Evolutionary conservation across 2,113 vertebrate species (phyloP).

Genomic region (Pogona vitticeps): DNA sequence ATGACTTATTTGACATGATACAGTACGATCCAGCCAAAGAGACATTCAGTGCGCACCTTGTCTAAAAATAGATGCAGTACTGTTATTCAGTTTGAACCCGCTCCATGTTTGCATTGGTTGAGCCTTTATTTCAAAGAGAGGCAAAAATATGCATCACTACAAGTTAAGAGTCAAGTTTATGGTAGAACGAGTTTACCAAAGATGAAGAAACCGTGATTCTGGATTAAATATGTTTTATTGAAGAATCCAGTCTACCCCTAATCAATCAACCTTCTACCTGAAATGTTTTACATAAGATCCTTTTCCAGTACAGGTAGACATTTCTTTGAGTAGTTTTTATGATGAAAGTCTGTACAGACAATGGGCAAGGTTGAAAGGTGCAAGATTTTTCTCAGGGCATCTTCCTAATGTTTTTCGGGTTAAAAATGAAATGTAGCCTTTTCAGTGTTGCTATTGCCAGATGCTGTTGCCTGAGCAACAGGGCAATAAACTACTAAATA

Average conservation of each 20-base stretch:
- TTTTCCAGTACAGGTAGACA: slow-evolving; percentile 11
- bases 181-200: neutral
- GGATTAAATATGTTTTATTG: neutral
- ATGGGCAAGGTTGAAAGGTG: neutral
- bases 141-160: neutral
- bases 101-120: neutral
- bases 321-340: neutral
- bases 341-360: neutral
- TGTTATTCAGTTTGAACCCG: neutral
- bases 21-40: neutral
- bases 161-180: neutral
- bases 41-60: neutral
- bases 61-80: neutral
- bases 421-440: slow-evolving; percentile 56
- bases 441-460: slow-evolving; percentile 32
- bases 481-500: slow-evolving; percentile 52
- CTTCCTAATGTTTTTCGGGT: slow-evolving; percentile 47
- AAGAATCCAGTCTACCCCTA: neutral
- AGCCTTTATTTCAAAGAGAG: neutral
- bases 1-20: neutral
- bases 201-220: neutral
- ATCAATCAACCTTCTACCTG: neutral
- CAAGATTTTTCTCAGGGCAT: slow-evolving; percentile 36
- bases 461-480: slow-evolving; percentile 66
- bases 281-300: neutral